Base-by-base conservation (phyloP, 2,113 vertebrate species). In the Larimichthys polyactis region DNA sequence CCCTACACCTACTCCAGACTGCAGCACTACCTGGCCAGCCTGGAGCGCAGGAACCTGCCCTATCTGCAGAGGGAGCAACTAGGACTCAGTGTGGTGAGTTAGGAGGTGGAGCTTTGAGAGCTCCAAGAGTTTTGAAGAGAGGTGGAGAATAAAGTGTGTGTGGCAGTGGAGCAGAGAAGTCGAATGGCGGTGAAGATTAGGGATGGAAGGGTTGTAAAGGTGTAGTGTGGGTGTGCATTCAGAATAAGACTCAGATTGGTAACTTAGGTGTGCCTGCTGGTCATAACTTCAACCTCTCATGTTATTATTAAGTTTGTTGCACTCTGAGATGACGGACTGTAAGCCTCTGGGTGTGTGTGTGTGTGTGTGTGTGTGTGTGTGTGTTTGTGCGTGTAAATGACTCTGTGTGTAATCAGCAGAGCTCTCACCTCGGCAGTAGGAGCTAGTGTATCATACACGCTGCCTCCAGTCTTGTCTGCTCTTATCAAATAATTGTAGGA, bases 1-100 rank as follows among this genome's bases (percentile, higher is more conserved):
- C 98, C 98, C 0, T 99, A 99, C 91, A 99, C 98, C 27, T 99
- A 99, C 78, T 97, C 98, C 9, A 96, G 97, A 70, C 96, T 99
- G 10, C 98, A 99, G 93, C 98, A 98, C 92, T 99, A 99, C 88
- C 96, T 99, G 71, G 96, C 96, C 87, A 96, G 91, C 94, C 94
- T 99, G 60, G 96, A 99, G 73, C 96, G 96, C 84, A 96, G 96
- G 86, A 97, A 96, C 91, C 95, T 99, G 93, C 96, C 97, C 87
- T 98, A 97, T 89, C 96, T 97, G 64, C 93, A 94, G 92, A 96
- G 97, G 85, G 98, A 99, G 66, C 87, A 96, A 82, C 96, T 99
- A 78, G 98, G 97, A 73, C 96, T 97, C 85, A 99, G 98, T 0
- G 96, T 99, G 97, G 98, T 99, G 85, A 97, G 97, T 88, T 19